These are phyloP conservation scores for Chrysopa pallens DNA, from an alignment of 1,140 invertebrate genomes.

Conservation along the genomic window DNA sequence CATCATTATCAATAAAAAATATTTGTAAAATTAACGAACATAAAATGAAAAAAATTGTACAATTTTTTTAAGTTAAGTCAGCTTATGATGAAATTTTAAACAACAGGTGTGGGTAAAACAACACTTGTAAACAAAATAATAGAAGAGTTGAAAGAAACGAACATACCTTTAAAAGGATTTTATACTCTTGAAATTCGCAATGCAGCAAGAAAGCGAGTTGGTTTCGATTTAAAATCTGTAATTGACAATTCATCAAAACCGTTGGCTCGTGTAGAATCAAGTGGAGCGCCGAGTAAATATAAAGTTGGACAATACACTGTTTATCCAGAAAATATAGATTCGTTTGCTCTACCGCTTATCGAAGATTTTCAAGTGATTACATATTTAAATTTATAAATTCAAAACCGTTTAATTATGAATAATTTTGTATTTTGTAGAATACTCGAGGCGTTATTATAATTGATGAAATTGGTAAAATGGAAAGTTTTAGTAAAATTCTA, in stretches of 20 bases:
- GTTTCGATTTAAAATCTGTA: slow-evolving; percentile 39
- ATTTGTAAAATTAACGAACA: too few relatives aligned
- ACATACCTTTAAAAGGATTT: slow-evolving; percentile 31
- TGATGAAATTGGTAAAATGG: slow-evolving; percentile 55
- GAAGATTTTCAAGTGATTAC: slow-evolving; percentile 7
- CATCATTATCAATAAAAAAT: too few relatives aligned
- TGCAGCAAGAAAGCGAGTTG: slow-evolving; percentile 24
- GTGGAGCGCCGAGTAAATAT: slow-evolving; percentile 13
- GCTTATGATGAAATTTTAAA: too few relatives aligned
- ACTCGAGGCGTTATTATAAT: slow-evolving; percentile 26
- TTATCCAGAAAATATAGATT: slow-evolving; percentile 35
- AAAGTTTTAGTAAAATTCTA: slow-evolving; percentile 32
- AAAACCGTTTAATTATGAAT: too few relatives aligned
- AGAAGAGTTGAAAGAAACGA: slow-evolving; percentile 17
- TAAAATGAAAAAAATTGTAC: too few relatives aligned
- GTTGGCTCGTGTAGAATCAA: slow-evolving; percentile 26
- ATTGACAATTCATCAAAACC: slow-evolving; percentile 19
- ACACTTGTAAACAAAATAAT: slow-evolving; percentile 33
- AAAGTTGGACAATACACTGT: slow-evolving; percentile 34
- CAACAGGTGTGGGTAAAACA: slow-evolving; percentile 41
- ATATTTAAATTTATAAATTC: slow-evolving; percentile 7
- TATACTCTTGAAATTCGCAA: slow-evolving; percentile 40
- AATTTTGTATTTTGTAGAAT: neutral
- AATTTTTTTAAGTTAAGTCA: too few relatives aligned
- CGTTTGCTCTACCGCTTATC: slow-evolving; percentile 27